These are phyloP conservation scores for Tonatia bakeri DNA, from an alignment of 2,113 vertebrate genomes.

Conservation along the genomic window DNA sequence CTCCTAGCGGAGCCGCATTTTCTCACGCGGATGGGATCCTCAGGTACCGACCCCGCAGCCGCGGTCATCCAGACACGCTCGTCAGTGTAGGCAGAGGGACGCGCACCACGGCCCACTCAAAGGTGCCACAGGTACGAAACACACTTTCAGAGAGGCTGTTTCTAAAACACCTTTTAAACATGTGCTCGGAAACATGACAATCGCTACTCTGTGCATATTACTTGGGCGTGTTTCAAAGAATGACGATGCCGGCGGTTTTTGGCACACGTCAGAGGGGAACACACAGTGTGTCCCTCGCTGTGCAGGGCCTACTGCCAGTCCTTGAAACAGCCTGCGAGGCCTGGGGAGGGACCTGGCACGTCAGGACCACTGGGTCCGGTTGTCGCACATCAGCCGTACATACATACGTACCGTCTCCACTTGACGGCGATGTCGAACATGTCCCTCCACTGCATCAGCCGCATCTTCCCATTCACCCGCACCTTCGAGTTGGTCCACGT, in stretches of 20 bases:
- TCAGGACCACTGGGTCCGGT: background rate
- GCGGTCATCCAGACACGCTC: background rate
- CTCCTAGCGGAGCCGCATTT: background rate
- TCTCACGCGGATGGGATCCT: background rate
- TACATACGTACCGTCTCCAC: conserved; percentile 92
- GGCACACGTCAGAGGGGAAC: background rate
- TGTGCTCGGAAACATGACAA: background rate
- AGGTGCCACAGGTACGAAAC: background rate
- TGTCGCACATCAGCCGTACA: background rate
- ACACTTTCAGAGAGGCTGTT: background rate
- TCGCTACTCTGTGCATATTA: background rate
- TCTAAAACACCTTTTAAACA: background rate
- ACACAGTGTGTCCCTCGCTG: too few relatives aligned
- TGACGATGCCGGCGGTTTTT: background rate
- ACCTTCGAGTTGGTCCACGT: conserved; percentile 98
- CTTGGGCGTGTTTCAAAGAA: background rate
- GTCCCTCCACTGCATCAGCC: conserved; percentile 98
- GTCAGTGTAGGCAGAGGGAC: background rate
- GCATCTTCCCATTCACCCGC: conserved; percentile 93
- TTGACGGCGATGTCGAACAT: conserved; percentile 99
- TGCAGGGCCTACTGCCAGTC: background rate
- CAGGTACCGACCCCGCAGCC: background rate
- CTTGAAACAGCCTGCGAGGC: background rate
- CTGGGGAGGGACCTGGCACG: background rate
- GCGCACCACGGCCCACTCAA: background rate